phyloP scores from a whole-genome alignment of 2,888 invertebrate species.

The Amorpha juglandis region DNA sequence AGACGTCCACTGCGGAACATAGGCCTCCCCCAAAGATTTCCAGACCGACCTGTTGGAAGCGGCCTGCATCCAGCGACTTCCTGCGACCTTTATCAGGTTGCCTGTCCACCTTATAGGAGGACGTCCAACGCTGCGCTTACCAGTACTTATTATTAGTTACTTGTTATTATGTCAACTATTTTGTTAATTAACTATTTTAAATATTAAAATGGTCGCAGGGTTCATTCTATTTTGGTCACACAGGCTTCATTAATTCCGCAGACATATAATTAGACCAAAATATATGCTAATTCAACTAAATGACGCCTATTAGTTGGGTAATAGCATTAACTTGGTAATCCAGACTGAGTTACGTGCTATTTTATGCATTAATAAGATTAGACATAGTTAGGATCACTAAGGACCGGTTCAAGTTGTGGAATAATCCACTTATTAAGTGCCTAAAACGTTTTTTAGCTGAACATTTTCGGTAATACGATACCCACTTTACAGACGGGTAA shows the following conservation, averaged over 20 bases:
- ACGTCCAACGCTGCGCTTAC: too few species aligned
- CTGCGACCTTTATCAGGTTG: too few species aligned
- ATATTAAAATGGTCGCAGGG: not conserved
- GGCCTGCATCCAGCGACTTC: too few species aligned
- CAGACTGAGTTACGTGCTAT: constrained; percentile 6
- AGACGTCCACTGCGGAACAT: too few species aligned
- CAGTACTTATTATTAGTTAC: too few species aligned
- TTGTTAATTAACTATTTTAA: not conserved
- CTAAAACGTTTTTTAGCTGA: not conserved
- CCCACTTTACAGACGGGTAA: constrained; percentile 2
- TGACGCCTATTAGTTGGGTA: constrained; percentile 10
- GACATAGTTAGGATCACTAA: not conserved
- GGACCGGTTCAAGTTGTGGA: constrained; percentile 12
- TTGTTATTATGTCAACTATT: too few species aligned
- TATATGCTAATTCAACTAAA: constrained; percentile 1
- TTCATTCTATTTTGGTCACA: not conserved
- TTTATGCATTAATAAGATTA: constrained; percentile 17
- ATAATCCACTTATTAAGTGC: constrained; percentile 12
- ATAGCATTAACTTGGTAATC: constrained; percentile 15
- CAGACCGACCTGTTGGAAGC: too few species aligned
- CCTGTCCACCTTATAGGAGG: too few species aligned
- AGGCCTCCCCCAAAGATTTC: too few species aligned
- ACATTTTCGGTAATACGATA: not conserved
- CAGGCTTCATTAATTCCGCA: not conserved
- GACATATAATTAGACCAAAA: not conserved